These are phyloP conservation scores for Menidia menidia DNA, from an alignment of 2,797 vertebrate species.

Conservation along the genomic window DNA sequence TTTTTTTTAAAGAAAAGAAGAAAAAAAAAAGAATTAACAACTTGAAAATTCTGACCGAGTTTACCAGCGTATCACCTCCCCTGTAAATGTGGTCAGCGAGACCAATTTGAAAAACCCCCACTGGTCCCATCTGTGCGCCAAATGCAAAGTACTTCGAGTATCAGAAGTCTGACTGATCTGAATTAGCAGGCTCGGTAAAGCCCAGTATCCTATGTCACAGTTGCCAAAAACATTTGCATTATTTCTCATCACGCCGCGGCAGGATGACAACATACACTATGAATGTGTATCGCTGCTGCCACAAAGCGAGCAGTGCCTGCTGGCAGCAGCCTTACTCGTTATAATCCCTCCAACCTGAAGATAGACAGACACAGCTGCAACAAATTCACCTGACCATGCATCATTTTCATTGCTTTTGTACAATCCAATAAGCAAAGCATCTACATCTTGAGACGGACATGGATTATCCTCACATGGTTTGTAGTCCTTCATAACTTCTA, in stretches of 20 bases:
- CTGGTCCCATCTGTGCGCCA: constrained; percentile 17
- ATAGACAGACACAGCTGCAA: constrained; percentile 56
- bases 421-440: constrained; percentile 25
- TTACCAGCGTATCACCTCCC: constrained; percentile 33
- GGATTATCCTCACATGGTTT: constrained; percentile 38
- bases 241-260: constrained; percentile 55
- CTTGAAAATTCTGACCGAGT: constrained; percentile 66
- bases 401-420: constrained; percentile 48
- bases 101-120: constrained; percentile 17
- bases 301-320: constrained; percentile 55
- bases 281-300: constrained; percentile 29
- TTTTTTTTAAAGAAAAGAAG: too few relatives aligned
- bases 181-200: constrained; percentile 49
- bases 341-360: constrained; percentile 56
- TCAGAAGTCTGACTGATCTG: constrained; percentile 22
- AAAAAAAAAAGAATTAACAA: constrained; percentile 63
- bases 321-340: constrained; percentile 55
- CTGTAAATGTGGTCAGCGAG: constrained; percentile 53
- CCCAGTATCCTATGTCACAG: constrained; percentile 38
- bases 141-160: constrained; percentile 24
- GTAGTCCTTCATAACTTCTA: constrained; percentile 1
- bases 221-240: constrained; percentile 59
- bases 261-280: constrained; percentile 44
- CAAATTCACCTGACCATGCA: constrained; percentile 50
- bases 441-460: constrained; percentile 30